These are phyloP conservation scores for Yponomeuta sedellus DNA, from an alignment of 2,888 invertebrate genomes.

Conservation along the genomic window DNA sequence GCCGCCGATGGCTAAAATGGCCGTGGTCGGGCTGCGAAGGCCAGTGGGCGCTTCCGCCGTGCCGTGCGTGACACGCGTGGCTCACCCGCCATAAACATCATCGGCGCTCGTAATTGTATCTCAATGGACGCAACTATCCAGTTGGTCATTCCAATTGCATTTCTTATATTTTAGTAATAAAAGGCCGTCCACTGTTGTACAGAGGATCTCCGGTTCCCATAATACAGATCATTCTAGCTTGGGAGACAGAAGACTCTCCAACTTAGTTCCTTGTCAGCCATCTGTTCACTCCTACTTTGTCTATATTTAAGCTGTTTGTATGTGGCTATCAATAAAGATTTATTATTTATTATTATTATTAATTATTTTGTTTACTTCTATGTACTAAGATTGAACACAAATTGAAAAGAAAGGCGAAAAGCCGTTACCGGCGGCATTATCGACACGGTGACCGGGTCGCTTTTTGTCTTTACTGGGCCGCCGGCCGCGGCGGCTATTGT, in stretches of 20 bases:
- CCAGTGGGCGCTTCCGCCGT: conserved; percentile 56
- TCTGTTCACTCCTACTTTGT: no score
- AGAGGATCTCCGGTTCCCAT: no score
- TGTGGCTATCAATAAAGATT: no score
- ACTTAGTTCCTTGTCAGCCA: no score
- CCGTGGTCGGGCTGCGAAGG: conserved; percentile 68
- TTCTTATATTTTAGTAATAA: no score
- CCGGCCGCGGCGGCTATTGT: conserved; percentile 36
- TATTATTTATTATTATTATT: no score
- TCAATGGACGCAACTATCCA: no score
- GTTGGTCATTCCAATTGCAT: neutral
- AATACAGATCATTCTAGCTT: no score
- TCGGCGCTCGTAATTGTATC: neutral
- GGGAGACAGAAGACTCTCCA: no score
- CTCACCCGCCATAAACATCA: conserved; percentile 22
- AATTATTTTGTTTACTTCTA: neutral
- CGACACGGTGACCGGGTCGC: conserved; percentile 50
- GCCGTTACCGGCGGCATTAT: conserved; percentile 37
- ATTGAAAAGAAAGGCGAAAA: conserved; percentile 20
- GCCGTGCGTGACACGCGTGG: conserved; percentile 70
- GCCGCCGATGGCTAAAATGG: conserved; percentile 25
- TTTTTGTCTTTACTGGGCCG: conserved; percentile 35
- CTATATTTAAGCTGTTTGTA: no score
- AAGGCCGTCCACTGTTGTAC: no score
- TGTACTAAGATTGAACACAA: neutral